These are phyloP conservation scores for Ptychochromis oligacanthus DNA, from an alignment of 2,113 vertebrate species.

Conservation along the genomic window DNA sequence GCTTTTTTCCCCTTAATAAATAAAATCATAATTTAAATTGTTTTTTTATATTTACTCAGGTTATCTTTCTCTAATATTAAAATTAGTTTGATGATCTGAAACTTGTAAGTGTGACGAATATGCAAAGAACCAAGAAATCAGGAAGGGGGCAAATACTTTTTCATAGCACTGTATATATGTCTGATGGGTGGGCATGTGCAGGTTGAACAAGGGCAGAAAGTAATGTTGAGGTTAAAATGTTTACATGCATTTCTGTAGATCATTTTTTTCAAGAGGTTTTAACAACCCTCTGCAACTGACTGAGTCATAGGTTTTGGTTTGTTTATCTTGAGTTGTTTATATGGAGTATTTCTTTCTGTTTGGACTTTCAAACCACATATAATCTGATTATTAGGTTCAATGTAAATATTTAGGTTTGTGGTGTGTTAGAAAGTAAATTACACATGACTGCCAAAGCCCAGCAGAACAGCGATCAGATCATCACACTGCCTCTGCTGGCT, in stretches of 20 bases:
- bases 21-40: too few species aligned
- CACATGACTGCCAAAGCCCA: background rate
- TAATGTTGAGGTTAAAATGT: background rate
- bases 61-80: too few species aligned
- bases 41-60: too few species aligned
- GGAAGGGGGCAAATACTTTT: too few species aligned
- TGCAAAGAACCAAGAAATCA: too few species aligned
- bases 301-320: background rate
- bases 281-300: background rate
- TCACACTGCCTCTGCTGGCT: background rate
- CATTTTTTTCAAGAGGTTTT: background rate
- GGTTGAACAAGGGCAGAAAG: background rate
- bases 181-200: background rate
- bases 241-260: background rate
- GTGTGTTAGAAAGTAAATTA: accelerated
- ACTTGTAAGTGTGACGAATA: too few species aligned
- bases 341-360: background rate
- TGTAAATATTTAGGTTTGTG: background rate
- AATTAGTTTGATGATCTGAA: too few species aligned
- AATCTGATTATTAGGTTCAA: background rate
- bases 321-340: background rate
- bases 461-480: background rate
- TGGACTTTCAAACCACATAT: background rate
- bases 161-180: too few species aligned
- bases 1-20: too few species aligned